These are phyloP conservation scores for Odontamblyopus lacepedii DNA, from an alignment of 2,797 vertebrate species.

Conservation along the genomic window DNA sequence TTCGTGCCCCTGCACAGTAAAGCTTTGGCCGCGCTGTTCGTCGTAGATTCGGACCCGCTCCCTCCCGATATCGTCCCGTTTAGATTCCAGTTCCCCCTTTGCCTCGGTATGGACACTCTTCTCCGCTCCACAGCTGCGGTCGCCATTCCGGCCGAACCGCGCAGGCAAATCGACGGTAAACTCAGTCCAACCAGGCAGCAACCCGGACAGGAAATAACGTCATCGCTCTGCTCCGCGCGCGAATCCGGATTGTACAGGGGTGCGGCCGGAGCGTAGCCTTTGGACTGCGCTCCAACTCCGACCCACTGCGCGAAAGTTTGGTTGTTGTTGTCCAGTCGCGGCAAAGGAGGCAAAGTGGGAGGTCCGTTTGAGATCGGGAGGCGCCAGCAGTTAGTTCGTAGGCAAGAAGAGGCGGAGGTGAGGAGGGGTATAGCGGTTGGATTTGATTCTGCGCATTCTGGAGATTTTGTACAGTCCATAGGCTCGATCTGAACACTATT, in stretches of 20 bases:
- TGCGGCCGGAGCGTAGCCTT: conserved; percentile 64
- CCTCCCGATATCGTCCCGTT: conserved; percentile 78
- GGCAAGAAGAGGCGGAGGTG: conserved; percentile 49
- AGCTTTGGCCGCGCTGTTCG: conserved; percentile 58
- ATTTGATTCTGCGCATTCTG: conserved; percentile 64
- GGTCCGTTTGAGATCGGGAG: conserved; percentile 66
- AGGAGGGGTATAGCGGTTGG: conserved; percentile 40
- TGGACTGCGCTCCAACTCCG: conserved; percentile 53
- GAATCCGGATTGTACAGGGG: conserved; percentile 33
- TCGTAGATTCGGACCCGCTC: conserved; percentile 12
- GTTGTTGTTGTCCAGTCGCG: conserved; percentile 82
- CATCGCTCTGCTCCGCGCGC: conserved; percentile 78
- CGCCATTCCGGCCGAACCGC: conserved; percentile 64
- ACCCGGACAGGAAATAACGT: conserved; percentile 85
- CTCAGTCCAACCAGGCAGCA: conserved; percentile 87
- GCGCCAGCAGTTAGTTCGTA: conserved; percentile 72
- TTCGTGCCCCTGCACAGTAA: conserved; percentile 78
- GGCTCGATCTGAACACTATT: conserved; percentile 61
- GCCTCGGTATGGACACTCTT: conserved; percentile 55
- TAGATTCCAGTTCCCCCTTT: conserved; percentile 82
- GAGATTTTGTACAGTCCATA: conserved; percentile 82
- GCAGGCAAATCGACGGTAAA: conserved; percentile 86
- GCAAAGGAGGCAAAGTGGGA: conserved; percentile 62
- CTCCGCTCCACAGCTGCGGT: conserved; percentile 35
- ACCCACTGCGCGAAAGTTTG: conserved; percentile 65